A percentile compares a stretch with the other conserved stretches of the same genome.
Evolutionary conservation across 2,888 invertebrate genomes (phyloP).

Genomic region (Cephus spinipes): DNA sequence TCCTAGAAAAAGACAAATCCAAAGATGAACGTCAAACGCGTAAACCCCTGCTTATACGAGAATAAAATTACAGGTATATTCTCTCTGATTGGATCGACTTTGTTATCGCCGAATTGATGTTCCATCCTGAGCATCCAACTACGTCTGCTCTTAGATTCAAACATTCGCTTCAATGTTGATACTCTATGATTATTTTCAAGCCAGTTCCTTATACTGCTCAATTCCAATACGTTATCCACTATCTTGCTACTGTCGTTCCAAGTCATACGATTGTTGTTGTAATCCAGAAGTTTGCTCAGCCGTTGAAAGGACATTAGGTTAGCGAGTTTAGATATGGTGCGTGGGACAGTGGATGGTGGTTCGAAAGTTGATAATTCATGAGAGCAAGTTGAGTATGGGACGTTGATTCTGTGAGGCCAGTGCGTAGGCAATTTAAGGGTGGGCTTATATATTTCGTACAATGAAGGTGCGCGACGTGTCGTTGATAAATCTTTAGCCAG

Average conservation of each 20-base stretch:
- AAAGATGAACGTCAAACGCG: not conserved
- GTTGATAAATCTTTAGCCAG: not conserved
- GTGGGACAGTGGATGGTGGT: slow-evolving; percentile 3
- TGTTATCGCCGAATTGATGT: slow-evolving; percentile 12
- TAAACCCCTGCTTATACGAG: not conserved
- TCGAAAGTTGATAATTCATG: not conserved
- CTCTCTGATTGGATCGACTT: slow-evolving; percentile 8
- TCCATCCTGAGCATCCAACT: slow-evolving; percentile 6
- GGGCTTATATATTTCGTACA: slow-evolving; percentile 10
- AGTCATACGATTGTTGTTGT: slow-evolving; percentile 26
- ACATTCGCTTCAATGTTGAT: slow-evolving; percentile 17
- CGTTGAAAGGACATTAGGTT: slow-evolving; percentile 14
- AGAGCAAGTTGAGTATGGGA: slow-evolving; percentile 8
- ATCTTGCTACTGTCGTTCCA: slow-evolving; percentile 19
- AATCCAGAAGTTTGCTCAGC: slow-evolving; percentile 24
- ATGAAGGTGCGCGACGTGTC: not conserved
- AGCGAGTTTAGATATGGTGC: slow-evolving; percentile 19
- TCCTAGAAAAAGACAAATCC: slow-evolving; percentile 43
- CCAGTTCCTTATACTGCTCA: slow-evolving; percentile 18
- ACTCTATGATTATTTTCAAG: slow-evolving; percentile 19
- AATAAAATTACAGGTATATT: slow-evolving; percentile 16
- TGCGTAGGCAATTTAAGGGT: not conserved
- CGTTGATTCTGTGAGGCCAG: slow-evolving; percentile 2
- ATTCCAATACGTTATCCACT: slow-evolving; percentile 14
- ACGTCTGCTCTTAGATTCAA: slow-evolving; percentile 17